Evolutionary conservation across 1,140 invertebrate species (phyloP).

Genomic region (Procambarus virginalis): DNA sequence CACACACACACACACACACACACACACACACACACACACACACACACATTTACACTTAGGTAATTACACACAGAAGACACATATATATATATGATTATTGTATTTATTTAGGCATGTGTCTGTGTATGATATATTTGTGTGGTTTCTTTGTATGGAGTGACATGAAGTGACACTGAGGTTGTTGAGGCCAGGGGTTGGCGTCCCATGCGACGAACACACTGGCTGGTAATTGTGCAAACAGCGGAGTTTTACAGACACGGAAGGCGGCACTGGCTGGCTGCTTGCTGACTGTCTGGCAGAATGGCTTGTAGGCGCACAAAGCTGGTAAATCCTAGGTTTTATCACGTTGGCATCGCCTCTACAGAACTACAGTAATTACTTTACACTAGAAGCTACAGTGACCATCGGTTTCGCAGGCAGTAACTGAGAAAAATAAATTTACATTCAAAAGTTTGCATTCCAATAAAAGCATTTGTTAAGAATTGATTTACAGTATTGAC

Average conservation of each 20-base stretch:
- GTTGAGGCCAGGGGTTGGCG: not conserved
- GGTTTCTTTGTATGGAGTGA: too few species aligned
- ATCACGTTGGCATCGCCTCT: constrained; percentile 63
- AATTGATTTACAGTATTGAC: not conserved
- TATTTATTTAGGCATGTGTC: too few species aligned
- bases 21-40: too few species aligned
- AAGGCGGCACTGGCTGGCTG: constrained; percentile 63
- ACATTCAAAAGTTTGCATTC: not conserved
- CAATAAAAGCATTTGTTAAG: not conserved
- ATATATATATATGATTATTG: constrained; percentile 14
- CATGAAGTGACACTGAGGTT: constrained; percentile 12
- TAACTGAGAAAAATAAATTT: not conserved
- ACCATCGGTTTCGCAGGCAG: constrained; percentile 52
- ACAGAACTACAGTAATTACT: constrained; percentile 50
- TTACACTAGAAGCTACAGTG: constrained; percentile 58
- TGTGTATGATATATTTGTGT: too few species aligned
- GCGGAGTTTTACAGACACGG: constrained; percentile 62
- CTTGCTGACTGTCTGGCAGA: constrained; percentile 40
- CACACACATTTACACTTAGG: too few species aligned
- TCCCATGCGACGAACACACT: constrained; percentile 41
- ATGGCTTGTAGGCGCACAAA: constrained; percentile 64
- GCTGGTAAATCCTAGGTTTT: constrained; percentile 59
- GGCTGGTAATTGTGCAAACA: constrained; percentile 49
- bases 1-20: too few species aligned
- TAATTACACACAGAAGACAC: not conserved